Evolutionary conservation across 1,140 invertebrate species (phyloP).

Genomic region (Protaetia brevitarsis): DNA sequence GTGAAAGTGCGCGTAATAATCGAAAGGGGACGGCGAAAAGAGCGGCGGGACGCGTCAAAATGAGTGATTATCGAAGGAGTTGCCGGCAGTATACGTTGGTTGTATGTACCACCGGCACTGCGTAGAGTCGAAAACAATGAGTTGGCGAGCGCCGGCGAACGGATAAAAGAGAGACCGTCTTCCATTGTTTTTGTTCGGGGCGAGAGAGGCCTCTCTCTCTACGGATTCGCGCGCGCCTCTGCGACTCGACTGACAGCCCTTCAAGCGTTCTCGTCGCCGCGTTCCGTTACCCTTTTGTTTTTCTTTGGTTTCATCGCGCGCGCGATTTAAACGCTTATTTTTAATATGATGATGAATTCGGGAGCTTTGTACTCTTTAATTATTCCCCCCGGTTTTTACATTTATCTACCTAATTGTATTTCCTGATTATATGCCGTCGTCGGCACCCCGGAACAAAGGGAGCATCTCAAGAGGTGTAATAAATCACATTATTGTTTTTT

Average conservation of each 20-base stretch:
- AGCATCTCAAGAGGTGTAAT: slow-evolving; percentile 44
- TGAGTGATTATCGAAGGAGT: slow-evolving; percentile 44
- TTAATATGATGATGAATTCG: slow-evolving; percentile 51
- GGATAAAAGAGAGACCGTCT: slow-evolving; percentile 43
- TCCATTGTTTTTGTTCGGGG: slow-evolving; percentile 46
- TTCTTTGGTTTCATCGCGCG: slow-evolving; percentile 47
- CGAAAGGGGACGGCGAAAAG: not conserved
- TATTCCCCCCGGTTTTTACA: slow-evolving; percentile 49
- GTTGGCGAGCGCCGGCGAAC: too few species aligned
- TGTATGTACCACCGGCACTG: too few species aligned
- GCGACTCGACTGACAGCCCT: slow-evolving; percentile 46
- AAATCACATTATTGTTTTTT: slow-evolving; percentile 44
- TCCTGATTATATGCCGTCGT: slow-evolving; percentile 41
- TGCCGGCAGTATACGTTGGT: too few species aligned
- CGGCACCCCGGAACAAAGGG: slow-evolving; percentile 36
- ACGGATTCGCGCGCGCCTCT: too few species aligned
- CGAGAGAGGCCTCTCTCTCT: slow-evolving; percentile 37
- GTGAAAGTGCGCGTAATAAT: slow-evolving; percentile 13
- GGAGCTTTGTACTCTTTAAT: slow-evolving; percentile 49
- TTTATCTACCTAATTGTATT: slow-evolving; percentile 51
- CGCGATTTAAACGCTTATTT: slow-evolving; percentile 47
- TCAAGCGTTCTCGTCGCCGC: slow-evolving; percentile 32
- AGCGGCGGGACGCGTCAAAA: slow-evolving; percentile 32
- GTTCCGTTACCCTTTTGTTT: slow-evolving; percentile 45
- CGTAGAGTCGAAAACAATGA: slow-evolving; percentile 43